Percentiles rank a stretch among this genome's conserved stretches.
Evolutionary conservation across 1,140 invertebrate species (phyloP).

Genomic region (Bombus ignitus): DNA sequence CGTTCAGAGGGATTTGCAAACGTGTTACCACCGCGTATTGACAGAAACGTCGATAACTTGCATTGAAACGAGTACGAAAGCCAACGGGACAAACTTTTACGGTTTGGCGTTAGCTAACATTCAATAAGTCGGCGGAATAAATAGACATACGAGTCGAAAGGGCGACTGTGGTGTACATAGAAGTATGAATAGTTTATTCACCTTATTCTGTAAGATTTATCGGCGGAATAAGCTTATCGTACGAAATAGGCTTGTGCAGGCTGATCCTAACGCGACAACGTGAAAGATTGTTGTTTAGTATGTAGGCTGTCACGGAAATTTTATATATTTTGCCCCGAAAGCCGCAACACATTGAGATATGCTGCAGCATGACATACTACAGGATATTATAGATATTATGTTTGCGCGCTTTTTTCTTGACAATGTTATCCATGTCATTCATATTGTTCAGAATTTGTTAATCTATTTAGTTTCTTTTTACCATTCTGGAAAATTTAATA

Average conservation of each 20-base stretch:
- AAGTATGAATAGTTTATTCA: conserved; percentile 6
- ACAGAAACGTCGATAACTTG: conserved; percentile 43
- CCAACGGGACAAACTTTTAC: conserved; percentile 5
- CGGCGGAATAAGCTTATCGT: no score
- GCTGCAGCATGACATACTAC: no score
- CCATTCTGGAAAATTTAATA: no score
- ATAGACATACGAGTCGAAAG: neutral
- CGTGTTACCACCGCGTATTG: neutral
- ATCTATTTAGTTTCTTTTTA: no score
- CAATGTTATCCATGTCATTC: no score
- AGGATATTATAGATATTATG: no score
- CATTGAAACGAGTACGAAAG: neutral
- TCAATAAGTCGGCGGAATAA: no score
- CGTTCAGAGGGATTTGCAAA: neutral
- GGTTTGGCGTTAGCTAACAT: neutral
- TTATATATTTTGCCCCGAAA: no score
- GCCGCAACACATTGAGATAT: no score
- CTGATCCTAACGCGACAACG: neutral
- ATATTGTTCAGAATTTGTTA: no score
- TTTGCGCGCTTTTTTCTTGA: no score
- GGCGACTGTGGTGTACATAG: neutral
- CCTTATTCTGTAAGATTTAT: neutral
- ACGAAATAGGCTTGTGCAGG: neutral
- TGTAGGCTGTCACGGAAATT: no score
- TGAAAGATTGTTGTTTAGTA: neutral